Evolutionary conservation across 2,888 invertebrate genomes (phyloP), one percentile per base, ranked within the genome.

Genomic region (Antheraea assamensis): DNA sequence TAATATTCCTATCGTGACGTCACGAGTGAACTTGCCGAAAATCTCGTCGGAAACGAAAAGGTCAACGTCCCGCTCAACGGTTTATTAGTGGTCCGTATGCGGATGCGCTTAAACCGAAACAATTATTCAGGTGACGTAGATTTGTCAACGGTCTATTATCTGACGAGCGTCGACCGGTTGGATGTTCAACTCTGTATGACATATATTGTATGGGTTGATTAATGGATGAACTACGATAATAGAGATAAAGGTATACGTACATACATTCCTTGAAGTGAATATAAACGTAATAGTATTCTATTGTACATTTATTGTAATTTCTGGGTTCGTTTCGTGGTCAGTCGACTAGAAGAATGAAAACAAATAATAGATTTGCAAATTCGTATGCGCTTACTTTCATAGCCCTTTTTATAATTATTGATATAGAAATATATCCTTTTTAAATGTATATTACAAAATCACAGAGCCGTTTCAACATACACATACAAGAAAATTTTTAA

Each of bases 131-230:
- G 83, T 83, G 83, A 81, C 76, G 74, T 74, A 73, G 76, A 83
- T 85, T 78, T 77, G 82, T 85, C 84, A 83, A 81, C 71, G 77
- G 79, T 77, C 76, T 76, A 78, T 79, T 80, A 75, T 52, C 72
- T 73, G 68, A 35, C 64, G 27, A 31, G n/a, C 35, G 35, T 68
- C 68, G 35, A 35, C 35, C 35, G 10, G 10, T 35, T n/a, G 21
- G 35, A 68, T 68, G n/a, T 35, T 68, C n/a, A 68, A 35, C 21
- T 35, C 35, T 68, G 10, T 35, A 35, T 35, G 68, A 68, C 35
- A 68, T 35, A 68, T 35, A n/a, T 35, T 68, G 68, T n/a, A 35
- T 68, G 68, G 24, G 10, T 68, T 68, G 68, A 68, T 68, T 35
- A 35, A 68, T 68, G 68, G 4, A 35, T 35, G 24, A 15, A 21